These are phyloP conservation scores for Chaetodon trifasciatus DNA, from an alignment of 2,797 vertebrate genomes.

Conservation along the genomic window DNA sequence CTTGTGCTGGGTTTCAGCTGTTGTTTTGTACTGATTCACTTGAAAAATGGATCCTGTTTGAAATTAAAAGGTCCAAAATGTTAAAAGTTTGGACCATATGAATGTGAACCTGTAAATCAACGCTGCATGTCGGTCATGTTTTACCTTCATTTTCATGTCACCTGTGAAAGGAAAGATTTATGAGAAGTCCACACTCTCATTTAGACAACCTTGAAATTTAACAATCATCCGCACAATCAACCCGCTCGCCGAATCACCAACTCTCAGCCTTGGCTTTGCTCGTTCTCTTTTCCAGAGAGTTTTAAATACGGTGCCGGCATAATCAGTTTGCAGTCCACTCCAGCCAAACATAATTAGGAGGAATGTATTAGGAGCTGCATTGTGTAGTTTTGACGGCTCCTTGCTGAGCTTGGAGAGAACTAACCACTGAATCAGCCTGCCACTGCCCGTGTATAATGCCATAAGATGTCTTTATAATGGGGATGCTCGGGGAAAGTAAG, in stretches of 20 bases:
- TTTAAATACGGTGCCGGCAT: conserved; percentile 23
- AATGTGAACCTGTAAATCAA: neutral
- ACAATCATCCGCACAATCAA: conserved; percentile 26
- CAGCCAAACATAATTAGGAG: conserved; percentile 54
- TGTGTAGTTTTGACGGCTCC: conserved; percentile 58
- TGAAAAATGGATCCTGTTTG: neutral
- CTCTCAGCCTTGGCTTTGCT: conserved; percentile 33
- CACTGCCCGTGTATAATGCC: conserved; percentile 29
- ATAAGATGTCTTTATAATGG: conserved; percentile 42
- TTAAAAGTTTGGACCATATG: no score
- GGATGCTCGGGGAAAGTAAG: neutral
- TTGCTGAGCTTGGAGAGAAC: conserved; percentile 45
- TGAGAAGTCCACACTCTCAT: neutral
- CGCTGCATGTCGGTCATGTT: no score
- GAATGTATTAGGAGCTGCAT: conserved; percentile 46
- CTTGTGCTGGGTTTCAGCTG: neutral
- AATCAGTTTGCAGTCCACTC: conserved; percentile 53
- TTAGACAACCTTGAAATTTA: conserved; percentile 20
- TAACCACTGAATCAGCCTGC: conserved; percentile 50
- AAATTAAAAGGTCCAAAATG: neutral
- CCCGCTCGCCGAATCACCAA: conserved; percentile 19
- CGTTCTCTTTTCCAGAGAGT: conserved; percentile 33
- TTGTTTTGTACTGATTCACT: neutral
- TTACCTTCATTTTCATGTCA: neutral
- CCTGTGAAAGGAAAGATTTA: neutral